Evolutionary conservation across 2,113 vertebrate genomes (phyloP).

Genomic region (Dendropsophus ebraccatus): DNA sequence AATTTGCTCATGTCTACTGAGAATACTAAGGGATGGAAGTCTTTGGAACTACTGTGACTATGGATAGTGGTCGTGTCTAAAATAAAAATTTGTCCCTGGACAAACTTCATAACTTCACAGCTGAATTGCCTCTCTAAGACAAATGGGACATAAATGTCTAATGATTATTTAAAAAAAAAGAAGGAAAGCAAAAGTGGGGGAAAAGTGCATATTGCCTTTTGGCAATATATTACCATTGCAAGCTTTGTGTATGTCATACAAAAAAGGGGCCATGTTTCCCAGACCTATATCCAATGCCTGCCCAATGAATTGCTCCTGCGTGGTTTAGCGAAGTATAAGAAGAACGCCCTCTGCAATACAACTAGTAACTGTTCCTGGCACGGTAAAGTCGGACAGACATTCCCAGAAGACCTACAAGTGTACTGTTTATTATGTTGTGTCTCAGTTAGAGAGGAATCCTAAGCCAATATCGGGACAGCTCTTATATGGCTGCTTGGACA

Average conservation of each 20-base stretch:
- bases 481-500: not conserved
- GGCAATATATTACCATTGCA: not conserved
- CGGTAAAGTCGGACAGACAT: not conserved
- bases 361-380: no score
- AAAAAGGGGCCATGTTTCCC: constrained; percentile 25
- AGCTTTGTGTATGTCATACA: not conserved
- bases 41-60: no score
- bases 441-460: no score
- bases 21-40: no score
- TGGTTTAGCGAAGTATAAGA: constrained; percentile 11
- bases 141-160: not conserved
- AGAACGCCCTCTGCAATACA: not conserved
- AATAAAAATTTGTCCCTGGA: no score
- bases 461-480: not conserved
- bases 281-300: not conserved
- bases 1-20: no score
- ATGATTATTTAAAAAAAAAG: constrained; percentile 31
- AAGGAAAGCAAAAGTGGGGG: not conserved
- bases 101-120: not conserved
- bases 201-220: not conserved
- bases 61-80: no score
- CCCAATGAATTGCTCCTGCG: constrained; percentile 4
- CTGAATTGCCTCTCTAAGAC: not conserved
- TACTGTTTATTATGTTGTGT: no score
- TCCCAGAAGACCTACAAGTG: not conserved